Evolutionary conservation across 2,113 vertebrate genomes (phyloP).

Genomic region (Empidonax traillii): DNA sequence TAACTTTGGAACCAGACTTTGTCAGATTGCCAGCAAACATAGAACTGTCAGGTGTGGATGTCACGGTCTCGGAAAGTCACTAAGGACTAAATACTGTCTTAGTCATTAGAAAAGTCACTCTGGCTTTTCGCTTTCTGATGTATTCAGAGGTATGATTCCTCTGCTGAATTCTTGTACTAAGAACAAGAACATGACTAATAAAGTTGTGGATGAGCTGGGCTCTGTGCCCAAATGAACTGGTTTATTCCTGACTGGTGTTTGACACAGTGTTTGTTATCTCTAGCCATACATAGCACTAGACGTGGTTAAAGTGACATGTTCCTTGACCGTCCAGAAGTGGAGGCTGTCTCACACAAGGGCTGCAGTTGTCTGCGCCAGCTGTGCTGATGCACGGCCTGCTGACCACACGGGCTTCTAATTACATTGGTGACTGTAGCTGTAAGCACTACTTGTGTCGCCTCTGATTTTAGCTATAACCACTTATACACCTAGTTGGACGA

Average conservation of each 20-base stretch:
- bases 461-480: fast-evolving
- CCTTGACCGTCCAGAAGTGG: neutral
- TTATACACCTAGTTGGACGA: neutral
- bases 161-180: neutral
- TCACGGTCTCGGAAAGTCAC: neutral
- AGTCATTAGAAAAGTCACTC: neutral
- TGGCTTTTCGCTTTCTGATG: neutral
- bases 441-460: neutral
- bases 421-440: neutral
- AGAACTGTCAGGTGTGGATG: neutral
- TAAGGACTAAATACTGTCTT: neutral
- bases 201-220: neutral
- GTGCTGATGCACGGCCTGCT: neutral
- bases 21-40: neutral
- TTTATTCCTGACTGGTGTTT: neutral
- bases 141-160: neutral
- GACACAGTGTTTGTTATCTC: neutral
- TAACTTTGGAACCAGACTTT: neutral
- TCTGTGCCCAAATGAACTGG: neutral
- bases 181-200: neutral
- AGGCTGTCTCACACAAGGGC: neutral
- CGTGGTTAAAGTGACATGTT: neutral
- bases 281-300: neutral
- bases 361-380: neutral
- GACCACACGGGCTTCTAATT: neutral